These are phyloP conservation scores for Meloidogyne chitwoodi DNA, from an alignment of 1,140 invertebrate species.

Conservation along the genomic window DNA sequence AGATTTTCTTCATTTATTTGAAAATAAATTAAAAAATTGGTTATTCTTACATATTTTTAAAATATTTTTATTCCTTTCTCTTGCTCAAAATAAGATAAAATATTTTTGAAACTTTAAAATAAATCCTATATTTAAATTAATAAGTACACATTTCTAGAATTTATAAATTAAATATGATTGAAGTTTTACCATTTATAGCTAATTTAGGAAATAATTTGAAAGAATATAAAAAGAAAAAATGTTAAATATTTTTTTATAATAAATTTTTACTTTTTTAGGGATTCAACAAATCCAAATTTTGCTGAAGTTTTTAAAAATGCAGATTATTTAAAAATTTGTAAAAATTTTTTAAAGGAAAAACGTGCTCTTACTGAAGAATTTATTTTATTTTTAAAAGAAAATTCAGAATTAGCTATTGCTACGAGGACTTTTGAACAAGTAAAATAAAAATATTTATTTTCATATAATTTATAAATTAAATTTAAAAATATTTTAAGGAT, in stretches of 20 bases:
- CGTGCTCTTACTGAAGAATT: constrained; percentile 20
- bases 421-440: constrained; percentile 19
- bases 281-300: constrained; percentile 25
- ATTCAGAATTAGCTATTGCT: constrained; percentile 23
- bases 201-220: too few relatives aligned
- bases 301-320: constrained; percentile 33
- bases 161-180: too few relatives aligned
- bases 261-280: constrained; percentile 21
- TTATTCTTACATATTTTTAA: constrained; percentile 9
- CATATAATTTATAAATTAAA: neutral
- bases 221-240: too few relatives aligned
- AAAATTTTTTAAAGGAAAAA: constrained; percentile 26
- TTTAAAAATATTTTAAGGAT: constrained; percentile 39
- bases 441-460: neutral
- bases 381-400: constrained; percentile 24
- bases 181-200: too few relatives aligned
- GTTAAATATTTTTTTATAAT: neutral
- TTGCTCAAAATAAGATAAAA: too few relatives aligned
- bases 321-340: constrained; percentile 36
- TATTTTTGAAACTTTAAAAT: too few relatives aligned
- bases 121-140: too few relatives aligned
- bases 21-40: constrained; percentile 26
- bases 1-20: constrained; percentile 23
- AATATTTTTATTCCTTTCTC: too few relatives aligned
- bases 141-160: too few relatives aligned